Percentiles rank a stretch among this genome's conserved stretches.
Evolutionary conservation across 2,113 vertebrate genomes (phyloP).

Genomic region (Microtus richardsoni): DNA sequence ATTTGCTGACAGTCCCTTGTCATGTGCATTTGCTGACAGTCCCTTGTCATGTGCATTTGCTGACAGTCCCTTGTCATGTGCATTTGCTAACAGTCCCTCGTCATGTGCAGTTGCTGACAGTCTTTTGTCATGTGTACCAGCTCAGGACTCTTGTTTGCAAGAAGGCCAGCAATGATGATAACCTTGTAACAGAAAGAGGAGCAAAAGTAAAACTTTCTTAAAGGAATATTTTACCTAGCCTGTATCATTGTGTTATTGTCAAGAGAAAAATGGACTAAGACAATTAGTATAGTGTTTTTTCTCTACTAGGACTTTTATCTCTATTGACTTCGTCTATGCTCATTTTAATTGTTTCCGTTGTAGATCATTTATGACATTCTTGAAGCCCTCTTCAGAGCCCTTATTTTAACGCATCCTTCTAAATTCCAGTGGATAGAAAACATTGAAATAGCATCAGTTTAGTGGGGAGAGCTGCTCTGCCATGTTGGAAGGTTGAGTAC

Average conservation of each 20-base stretch:
- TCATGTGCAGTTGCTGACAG: too few relatives aligned
- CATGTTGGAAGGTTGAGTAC: background rate
- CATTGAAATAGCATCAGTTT: background rate
- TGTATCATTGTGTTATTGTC: background rate
- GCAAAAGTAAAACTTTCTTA: background rate
- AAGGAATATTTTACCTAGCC: background rate
- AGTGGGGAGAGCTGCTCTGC: background rate
- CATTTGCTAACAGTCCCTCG: too few relatives aligned
- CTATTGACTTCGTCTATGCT: background rate
- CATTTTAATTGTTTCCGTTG: constrained; percentile 13
- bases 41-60: too few relatives aligned
- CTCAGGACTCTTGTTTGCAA: background rate
- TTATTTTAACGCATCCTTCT: background rate
- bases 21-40: too few relatives aligned
- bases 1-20: too few relatives aligned
- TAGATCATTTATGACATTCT: background rate
- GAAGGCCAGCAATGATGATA: background rate
- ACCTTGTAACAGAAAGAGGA: background rate
- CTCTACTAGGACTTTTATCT: background rate
- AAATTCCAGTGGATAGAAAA: background rate
- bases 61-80: background rate
- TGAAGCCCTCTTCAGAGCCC: background rate
- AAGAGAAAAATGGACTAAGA: background rate
- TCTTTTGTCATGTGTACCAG: too few relatives aligned
- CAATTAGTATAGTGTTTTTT: background rate